Conservation (phyloP, 2,888 invertebrate species). For the Podotricha telesiphe region DNA sequence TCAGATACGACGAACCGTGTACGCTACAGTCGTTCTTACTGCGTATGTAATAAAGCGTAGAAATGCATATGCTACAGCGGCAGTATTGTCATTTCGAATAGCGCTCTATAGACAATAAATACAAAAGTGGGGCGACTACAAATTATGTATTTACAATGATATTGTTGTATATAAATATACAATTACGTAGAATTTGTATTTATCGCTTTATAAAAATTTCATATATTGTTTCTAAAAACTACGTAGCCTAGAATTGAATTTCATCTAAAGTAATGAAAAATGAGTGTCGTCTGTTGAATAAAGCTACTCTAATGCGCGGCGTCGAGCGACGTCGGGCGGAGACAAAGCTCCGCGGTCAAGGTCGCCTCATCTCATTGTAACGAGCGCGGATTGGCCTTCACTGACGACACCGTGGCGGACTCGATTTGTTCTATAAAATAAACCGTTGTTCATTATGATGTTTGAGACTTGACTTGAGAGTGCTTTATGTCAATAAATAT, state of each 20-base stretch:
- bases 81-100: not conserved
- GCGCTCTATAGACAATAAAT: slow-evolving; percentile 10
- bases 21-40: not conserved
- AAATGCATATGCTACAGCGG: not conserved
- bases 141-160: not conserved
- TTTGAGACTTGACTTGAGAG: not conserved
- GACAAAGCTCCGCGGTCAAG: slow-evolving; percentile 26
- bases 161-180: no score
- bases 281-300: not conserved
- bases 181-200: no score
- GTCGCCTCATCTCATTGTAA: slow-evolving; percentile 30
- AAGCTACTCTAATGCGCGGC: not conserved
- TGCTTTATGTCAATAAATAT: not conserved
- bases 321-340: not conserved
- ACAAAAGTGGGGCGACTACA: slow-evolving; percentile 2
- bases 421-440: slow-evolving; percentile 1
- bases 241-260: not conserved
- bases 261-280: not conserved
- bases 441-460: not conserved
- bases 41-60: not conserved
- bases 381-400: slow-evolving; percentile 20
- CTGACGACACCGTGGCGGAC: slow-evolving; percentile 4
- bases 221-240: no score
- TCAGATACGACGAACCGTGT: not conserved
- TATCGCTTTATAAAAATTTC: no score